These are phyloP conservation scores for Stichodactyla helianthus DNA, from an alignment of 64 coral and sea anemone genomes.

Conservation along the genomic window DNA sequence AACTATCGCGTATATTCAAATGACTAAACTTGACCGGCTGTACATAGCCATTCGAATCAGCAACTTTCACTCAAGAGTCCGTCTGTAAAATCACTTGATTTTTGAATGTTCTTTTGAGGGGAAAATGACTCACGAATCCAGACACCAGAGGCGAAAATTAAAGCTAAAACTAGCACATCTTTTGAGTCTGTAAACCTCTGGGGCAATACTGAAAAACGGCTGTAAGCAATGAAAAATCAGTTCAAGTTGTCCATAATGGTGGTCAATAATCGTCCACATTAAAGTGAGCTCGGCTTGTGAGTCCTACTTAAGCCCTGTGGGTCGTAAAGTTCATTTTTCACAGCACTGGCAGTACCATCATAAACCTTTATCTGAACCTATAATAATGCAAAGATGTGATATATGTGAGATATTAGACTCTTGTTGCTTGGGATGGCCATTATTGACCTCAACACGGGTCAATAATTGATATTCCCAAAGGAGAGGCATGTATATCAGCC, in stretches of 20 bases:
- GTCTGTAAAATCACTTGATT: conserved; percentile 10
- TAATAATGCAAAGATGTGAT: conserved; percentile 23
- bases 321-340: not conserved
- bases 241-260: conserved; percentile 15
- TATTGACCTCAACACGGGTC: conserved; percentile 2
- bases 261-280: not conserved
- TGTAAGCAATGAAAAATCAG: not conserved
- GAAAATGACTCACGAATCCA: conserved; percentile 9
- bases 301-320: not conserved
- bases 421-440: not conserved
- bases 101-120: not conserved
- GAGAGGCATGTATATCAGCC: not conserved
- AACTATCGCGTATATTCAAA: not conserved
- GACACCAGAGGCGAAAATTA: not conserved
- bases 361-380: conserved; percentile 4
- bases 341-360: not conserved
- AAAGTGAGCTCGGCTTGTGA: not conserved
- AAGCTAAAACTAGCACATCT: not conserved
- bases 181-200: not conserved
- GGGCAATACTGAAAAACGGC: not conserved
- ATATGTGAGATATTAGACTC: conserved; percentile 13
- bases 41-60: conserved; percentile 12
- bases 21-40: not conserved
- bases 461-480: conserved; percentile 6
- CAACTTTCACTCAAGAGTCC: not conserved